Conservation (phyloP, 2,797 vertebrate species). For the Phalanger gymnotis region DNA sequence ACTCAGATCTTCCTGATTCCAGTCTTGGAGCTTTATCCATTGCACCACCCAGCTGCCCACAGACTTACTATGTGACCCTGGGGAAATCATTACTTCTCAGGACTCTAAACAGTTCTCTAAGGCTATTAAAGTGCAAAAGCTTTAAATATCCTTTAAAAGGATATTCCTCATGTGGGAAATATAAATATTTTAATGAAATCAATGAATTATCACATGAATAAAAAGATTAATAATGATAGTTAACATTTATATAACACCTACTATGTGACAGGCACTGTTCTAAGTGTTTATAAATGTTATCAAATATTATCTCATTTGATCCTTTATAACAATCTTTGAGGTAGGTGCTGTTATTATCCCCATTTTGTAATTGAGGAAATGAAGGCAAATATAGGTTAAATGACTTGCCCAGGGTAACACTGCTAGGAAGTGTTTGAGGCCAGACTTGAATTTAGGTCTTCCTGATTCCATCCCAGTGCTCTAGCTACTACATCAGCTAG, state of each 20-base stretch:
- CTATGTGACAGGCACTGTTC: not conserved
- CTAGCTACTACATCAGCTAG: not conserved
- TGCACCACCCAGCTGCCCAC: not conserved
- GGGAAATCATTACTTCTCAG: not conserved
- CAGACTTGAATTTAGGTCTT: constrained; percentile 18
- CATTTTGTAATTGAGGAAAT: not conserved
- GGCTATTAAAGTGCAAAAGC: too few relatives aligned
- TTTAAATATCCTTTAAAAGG: too few relatives aligned
- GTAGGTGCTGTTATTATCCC: not conserved
- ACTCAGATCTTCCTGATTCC: not conserved
- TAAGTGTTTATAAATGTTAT: not conserved
- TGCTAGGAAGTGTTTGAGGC: not conserved
- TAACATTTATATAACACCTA: not conserved
- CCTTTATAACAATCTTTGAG: not conserved
- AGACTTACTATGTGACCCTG: not conserved
- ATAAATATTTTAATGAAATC: not conserved
- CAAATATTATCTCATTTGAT: not conserved
- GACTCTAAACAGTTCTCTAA: not conserved
- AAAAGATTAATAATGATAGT: not conserved
- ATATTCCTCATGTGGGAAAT: not conserved
- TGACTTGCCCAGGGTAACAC: not conserved
- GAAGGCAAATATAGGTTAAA: not conserved
- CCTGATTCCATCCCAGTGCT: not conserved
- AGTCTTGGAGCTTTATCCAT: not conserved
- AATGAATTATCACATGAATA: not conserved